Evolutionary conservation across 2,797 vertebrate species (phyloP).

Genomic region (Babyrousa celebensis): DNA sequence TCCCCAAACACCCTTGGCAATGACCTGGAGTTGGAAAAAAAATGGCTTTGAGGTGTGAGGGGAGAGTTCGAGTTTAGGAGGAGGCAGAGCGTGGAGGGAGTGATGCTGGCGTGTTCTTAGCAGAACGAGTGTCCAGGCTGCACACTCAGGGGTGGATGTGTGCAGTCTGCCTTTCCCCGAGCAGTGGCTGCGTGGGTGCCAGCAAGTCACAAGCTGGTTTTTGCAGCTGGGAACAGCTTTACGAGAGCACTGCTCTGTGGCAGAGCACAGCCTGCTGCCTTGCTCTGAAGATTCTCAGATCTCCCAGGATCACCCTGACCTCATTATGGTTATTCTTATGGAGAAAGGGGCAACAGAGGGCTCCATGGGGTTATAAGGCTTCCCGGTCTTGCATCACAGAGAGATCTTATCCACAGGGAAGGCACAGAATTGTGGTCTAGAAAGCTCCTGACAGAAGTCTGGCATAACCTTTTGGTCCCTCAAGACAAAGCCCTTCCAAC

Average conservation of each 20-base stretch:
- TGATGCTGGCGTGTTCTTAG: accelerated
- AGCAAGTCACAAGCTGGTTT: background rate
- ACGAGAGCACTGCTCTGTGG: background rate
- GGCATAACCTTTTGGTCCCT: background rate
- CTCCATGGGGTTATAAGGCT: background rate
- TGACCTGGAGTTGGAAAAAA: background rate
- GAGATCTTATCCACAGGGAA: background rate
- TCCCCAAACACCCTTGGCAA: background rate
- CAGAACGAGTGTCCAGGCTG: background rate
- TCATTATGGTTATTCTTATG: background rate
- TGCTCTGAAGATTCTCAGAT: background rate
- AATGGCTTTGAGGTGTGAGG: background rate
- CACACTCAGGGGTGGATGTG: background rate
- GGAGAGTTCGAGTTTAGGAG: background rate
- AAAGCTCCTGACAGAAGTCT: background rate
- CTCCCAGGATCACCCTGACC: background rate
- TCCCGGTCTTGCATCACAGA: background rate
- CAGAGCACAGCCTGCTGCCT: background rate
- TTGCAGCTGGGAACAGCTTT: background rate
- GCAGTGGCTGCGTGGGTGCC: background rate
- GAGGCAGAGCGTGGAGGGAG: background rate
- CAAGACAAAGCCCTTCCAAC: background rate
- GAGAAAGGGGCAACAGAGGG: background rate
- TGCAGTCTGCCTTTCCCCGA: background rate
- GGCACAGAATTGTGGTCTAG: background rate